Percentiles rank a stretch among this genome's conserved stretches.
phyloP scores from a whole-genome alignment of 2,113 vertebrate species.

The Cololabis saira region DNA sequence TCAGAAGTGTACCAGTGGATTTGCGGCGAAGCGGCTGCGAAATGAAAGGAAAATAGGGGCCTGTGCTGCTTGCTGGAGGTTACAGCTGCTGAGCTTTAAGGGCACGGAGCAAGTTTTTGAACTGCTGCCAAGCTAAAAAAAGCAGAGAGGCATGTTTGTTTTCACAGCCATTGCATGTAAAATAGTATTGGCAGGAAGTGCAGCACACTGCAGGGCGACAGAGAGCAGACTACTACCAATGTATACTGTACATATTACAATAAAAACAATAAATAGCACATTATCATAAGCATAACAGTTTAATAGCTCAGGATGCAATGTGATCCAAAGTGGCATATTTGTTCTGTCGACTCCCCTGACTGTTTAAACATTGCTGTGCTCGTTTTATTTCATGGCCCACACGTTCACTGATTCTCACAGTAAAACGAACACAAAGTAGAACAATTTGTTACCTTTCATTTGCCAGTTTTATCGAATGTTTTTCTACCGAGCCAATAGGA shows the following conservation, averaged over 20 bases:
- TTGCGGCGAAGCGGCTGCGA: constrained; percentile 24
- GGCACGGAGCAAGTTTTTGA: constrained; percentile 51
- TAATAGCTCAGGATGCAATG: constrained; percentile 27
- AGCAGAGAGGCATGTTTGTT: constrained; percentile 52
- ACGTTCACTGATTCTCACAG: constrained; percentile 20
- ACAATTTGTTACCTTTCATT: constrained; percentile 29
- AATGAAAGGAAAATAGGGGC: constrained; percentile 21
- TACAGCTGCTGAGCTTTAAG: constrained; percentile 37
- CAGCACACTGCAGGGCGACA: constrained; percentile 7
- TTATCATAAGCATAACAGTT: constrained; percentile 39
- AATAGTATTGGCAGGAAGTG: constrained; percentile 42
- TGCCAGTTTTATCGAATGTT: constrained; percentile 34
- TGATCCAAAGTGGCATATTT: constrained; percentile 33
- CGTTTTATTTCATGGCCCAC: constrained; percentile 1
- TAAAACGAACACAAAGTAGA: constrained; percentile 28
- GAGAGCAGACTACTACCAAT: constrained; percentile 20
- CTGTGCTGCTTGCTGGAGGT: constrained; percentile 4
- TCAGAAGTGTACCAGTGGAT: constrained; percentile 19
- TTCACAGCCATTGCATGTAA: constrained; percentile 52
- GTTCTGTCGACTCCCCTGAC: constrained; percentile 27
- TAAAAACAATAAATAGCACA: constrained; percentile 43
- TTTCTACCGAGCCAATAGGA: constrained; percentile 29
- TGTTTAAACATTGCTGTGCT: constrained; percentile 24
- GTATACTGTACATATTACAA: constrained; percentile 28
- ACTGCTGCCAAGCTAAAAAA: constrained; percentile 49